Conservation (phyloP, 2,113 vertebrate genomes). For the Lepus europaeus region DNA sequence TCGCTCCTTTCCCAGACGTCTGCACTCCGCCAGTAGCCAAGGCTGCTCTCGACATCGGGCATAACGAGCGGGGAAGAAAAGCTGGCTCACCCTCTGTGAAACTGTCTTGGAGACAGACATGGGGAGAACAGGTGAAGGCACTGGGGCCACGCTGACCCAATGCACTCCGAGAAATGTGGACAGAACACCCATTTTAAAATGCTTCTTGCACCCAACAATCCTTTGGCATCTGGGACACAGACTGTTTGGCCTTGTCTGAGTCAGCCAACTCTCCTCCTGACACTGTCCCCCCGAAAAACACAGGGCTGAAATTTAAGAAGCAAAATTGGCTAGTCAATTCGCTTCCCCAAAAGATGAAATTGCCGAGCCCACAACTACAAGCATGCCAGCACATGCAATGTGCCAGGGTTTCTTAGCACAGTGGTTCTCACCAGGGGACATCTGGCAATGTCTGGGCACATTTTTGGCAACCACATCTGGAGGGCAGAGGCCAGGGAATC, state of each 20-base stretch:
- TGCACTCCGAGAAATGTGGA: neutral
- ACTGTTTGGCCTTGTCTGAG: neutral
- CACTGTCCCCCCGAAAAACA: neutral
- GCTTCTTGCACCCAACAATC: neutral
- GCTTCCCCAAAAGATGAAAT: constrained; percentile 36
- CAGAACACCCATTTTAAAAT: constrained; percentile 36
- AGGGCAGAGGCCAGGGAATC: neutral
- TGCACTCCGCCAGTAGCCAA: neutral
- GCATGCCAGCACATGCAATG: neutral
- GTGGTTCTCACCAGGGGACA: neutral
- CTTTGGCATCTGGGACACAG: neutral
- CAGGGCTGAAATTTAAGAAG: neutral
- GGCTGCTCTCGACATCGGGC: neutral
- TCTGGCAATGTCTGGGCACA: neutral
- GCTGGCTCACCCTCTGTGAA: neutral
- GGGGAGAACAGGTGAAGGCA: neutral
- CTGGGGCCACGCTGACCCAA: neutral
- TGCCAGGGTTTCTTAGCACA: neutral
- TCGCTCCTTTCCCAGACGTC: neutral
- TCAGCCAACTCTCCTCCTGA: neutral
- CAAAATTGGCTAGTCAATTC: neutral
- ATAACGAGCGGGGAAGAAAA: neutral
- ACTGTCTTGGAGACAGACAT: neutral
- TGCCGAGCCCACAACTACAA: neutral
- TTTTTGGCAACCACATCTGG: neutral